Conservation (phyloP, 2,797 vertebrate species). For the Diplodus puntazzo region DNA sequence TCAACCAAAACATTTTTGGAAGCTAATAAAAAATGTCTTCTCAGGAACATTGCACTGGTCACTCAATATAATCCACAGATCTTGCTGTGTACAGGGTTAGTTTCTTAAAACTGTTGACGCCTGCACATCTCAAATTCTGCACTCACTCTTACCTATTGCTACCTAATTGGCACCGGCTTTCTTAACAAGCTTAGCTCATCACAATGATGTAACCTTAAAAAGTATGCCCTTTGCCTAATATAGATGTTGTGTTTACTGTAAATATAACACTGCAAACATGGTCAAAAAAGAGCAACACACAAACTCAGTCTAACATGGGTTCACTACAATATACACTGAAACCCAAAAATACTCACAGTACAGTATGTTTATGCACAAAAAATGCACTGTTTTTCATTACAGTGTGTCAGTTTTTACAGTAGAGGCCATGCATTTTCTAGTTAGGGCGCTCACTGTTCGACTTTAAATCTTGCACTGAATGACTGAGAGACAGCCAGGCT, state of each 20-base stretch:
- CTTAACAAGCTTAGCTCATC: constrained; percentile 12
- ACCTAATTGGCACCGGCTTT: constrained; percentile 15
- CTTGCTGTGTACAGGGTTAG: background rate
- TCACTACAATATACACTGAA: background rate
- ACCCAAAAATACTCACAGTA: background rate
- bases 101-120: constrained; percentile 2
- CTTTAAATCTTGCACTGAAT: constrained; percentile 9
- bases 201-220: constrained; percentile 13
- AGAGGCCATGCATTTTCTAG: background rate
- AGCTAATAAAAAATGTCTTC: background rate
- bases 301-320: background rate
- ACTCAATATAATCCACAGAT: background rate
- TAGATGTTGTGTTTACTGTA: background rate
- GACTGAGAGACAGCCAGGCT: background rate
- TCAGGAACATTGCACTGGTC: background rate
- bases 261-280: background rate
- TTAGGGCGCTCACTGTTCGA: background rate
- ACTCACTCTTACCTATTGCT: background rate
- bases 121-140: constrained; percentile 4
- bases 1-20: background rate
- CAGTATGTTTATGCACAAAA: background rate
- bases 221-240: background rate
- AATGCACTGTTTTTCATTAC: background rate
- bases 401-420: constrained; percentile 3
- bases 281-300: background rate